A percentile compares a stretch with the other conserved stretches of the same genome.
These are phyloP conservation scores for Ceyx erithaca DNA, from an alignment of 2,797 vertebrate species.

Conservation along the genomic window DNA sequence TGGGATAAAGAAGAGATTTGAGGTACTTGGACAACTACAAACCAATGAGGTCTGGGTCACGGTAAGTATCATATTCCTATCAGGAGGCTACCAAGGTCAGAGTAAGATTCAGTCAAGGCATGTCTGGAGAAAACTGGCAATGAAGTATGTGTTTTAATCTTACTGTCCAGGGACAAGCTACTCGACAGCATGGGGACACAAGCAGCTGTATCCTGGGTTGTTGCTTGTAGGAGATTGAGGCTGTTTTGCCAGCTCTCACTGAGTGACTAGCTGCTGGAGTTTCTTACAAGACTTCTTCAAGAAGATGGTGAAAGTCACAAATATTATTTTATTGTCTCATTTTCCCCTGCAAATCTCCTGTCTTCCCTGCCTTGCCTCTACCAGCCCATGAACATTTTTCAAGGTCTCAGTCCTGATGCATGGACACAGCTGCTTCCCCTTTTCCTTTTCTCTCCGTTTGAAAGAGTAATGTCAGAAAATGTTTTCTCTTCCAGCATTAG, in stretches of 20 bases:
- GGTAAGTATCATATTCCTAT: neutral
- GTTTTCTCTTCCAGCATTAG: neutral
- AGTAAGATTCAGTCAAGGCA: neutral
- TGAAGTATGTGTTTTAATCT: neutral
- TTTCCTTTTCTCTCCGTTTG: accelerated
- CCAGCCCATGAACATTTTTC: neutral
- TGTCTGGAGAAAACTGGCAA: neutral
- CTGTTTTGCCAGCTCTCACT: neutral
- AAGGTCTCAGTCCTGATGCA: accelerated
- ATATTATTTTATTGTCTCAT: neutral
- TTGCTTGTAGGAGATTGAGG: neutral
- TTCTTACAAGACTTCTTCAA: neutral
- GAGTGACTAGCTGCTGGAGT: neutral
- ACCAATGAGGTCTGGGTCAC: neutral
- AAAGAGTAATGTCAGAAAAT: accelerated
- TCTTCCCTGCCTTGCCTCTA: neutral
- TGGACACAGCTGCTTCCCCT: neutral
- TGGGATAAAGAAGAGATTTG: neutral
- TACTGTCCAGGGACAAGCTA: neutral
- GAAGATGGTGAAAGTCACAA: neutral
- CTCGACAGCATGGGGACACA: accelerated
- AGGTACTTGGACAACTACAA: neutral
- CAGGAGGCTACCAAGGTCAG: neutral
- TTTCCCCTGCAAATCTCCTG: neutral
- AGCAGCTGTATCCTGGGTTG: neutral